Conservation (phyloP, 2,113 vertebrate genomes). For the Rhombomys opimus region DNA sequence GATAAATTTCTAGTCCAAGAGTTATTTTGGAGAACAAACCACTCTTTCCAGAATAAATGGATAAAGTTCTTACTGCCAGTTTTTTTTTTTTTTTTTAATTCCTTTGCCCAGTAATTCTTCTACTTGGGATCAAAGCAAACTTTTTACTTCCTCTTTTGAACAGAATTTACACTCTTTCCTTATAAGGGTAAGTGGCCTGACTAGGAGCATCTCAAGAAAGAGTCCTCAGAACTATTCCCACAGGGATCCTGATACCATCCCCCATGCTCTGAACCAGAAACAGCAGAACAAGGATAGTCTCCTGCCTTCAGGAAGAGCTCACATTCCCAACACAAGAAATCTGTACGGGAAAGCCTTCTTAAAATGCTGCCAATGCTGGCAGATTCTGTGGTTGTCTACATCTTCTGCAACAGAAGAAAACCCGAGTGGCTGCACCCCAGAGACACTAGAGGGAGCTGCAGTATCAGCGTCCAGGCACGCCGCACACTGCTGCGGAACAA, state of each 20-base stretch:
- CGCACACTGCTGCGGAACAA: background rate
- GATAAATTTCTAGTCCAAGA: slow-evolving; percentile 69
- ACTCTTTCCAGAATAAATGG: slow-evolving; percentile 55
- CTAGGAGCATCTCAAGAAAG: slow-evolving; percentile 13
- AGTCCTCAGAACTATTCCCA: background rate
- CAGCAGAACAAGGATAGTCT: background rate
- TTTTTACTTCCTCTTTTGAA: slow-evolving; percentile 46
- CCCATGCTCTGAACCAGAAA: background rate
- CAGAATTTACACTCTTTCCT: slow-evolving; percentile 25
- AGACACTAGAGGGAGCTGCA: slow-evolving; percentile 61
- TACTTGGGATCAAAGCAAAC: background rate
- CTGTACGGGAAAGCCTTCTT: slow-evolving; percentile 8
- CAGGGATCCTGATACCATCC: background rate
- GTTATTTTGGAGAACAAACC: slow-evolving; percentile 73
- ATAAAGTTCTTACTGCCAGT: background rate
- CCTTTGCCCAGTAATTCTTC: slow-evolving; percentile 14
- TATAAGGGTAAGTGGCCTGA: background rate
- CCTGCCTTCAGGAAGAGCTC: background rate
- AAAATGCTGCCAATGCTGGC: background rate
- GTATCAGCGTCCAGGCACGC: background rate
- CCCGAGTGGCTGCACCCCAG: background rate
- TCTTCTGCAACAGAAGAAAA: slow-evolving; percentile 19
- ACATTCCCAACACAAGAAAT: background rate
- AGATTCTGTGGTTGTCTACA: background rate
- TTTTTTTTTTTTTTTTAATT: background rate